These are phyloP conservation scores for Latrodectus elegans DNA, from an alignment of 2,888 invertebrate species.

Conservation along the genomic window DNA sequence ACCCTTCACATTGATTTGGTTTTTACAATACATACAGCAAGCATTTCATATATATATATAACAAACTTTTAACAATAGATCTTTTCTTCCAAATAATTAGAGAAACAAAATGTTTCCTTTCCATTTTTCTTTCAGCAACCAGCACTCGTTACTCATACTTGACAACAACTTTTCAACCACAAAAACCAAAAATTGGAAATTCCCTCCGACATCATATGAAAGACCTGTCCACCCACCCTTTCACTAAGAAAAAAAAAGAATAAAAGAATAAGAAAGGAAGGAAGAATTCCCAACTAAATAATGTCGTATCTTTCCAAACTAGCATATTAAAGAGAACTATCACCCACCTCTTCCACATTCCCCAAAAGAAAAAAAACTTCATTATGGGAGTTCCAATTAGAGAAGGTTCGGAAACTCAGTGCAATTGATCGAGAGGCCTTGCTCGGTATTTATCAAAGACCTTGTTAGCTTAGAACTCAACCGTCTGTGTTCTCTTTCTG, in stretches of 20 bases:
- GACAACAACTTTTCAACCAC: not conserved
- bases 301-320: conserved; percentile 60
- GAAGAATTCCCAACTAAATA: conserved; percentile 38
- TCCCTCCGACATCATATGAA: not conserved
- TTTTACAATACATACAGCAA: no score
- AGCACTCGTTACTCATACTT: not conserved
- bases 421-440: conserved; percentile 57
- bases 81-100: not conserved
- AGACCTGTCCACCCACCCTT: not conserved
- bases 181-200: conserved; percentile 4
- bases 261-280: no score
- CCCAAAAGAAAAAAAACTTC: conserved; percentile 46
- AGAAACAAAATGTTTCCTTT: not conserved
- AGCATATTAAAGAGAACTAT: conserved; percentile 61
- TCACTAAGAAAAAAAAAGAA: not conserved
- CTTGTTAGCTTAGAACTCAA: conserved; percentile 69
- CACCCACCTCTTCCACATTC: not conserved
- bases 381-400: conserved; percentile 67
- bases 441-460: conserved; percentile 64
- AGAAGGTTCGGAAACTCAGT: conserved; percentile 40
- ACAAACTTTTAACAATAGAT: not conserved
- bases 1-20: no score
- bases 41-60: no score
- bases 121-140: not conserved
- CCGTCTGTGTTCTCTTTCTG: conserved; percentile 54